Percentiles rank a stretch among this genome's conserved stretches.
phyloP scores from a whole-genome alignment of 2,888 invertebrate species.

The Synanthedon tipuliformis region DNA sequence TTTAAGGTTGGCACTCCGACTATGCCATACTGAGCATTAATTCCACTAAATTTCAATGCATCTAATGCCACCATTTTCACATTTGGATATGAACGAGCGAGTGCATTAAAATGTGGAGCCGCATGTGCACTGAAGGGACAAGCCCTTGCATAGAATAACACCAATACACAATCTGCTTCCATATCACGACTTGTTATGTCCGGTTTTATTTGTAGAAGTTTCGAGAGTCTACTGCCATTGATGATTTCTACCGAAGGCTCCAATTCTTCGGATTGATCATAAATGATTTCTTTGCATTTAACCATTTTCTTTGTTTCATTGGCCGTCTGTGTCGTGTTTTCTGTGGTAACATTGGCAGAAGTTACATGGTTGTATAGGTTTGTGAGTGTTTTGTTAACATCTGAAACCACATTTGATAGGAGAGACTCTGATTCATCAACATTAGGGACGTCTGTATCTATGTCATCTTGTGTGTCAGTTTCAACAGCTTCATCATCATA shows the following conservation, averaged over 20 bases:
- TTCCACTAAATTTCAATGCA: conserved; percentile 83
- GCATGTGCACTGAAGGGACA: conserved; percentile 92
- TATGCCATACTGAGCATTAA: conserved; percentile 92
- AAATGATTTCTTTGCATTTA: conserved; percentile 49
- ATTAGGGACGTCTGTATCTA: conserved; percentile 43
- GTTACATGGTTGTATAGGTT: conserved; percentile 57
- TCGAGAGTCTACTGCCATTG: conserved; percentile 77
- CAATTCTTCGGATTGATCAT: conserved; percentile 38
- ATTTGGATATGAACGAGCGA: conserved; percentile 87
- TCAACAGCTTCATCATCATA: conserved; percentile 43
- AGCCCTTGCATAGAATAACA: conserved; percentile 89
- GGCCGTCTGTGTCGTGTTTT: conserved; percentile 37
- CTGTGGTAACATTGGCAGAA: conserved; percentile 47
- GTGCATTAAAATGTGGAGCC: conserved; percentile 90
- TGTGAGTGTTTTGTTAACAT: conserved; percentile 58
- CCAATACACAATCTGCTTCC: conserved; percentile 78
- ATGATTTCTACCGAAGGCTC: conserved; percentile 73
- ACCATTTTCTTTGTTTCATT: conserved; percentile 59
- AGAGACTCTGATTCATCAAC: conserved; percentile 60
- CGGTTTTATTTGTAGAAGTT: conserved; percentile 72
- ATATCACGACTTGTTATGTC: conserved; percentile 75
- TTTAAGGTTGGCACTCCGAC: conserved; percentile 90
- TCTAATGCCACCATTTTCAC: conserved; percentile 91
- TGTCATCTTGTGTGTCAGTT: conserved; percentile 21
- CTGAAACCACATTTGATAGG: conserved; percentile 54